Evolutionary conservation across 2,797 vertebrate species (phyloP).

Genomic region (Periophthalmus magnuspinnatus): DNA sequence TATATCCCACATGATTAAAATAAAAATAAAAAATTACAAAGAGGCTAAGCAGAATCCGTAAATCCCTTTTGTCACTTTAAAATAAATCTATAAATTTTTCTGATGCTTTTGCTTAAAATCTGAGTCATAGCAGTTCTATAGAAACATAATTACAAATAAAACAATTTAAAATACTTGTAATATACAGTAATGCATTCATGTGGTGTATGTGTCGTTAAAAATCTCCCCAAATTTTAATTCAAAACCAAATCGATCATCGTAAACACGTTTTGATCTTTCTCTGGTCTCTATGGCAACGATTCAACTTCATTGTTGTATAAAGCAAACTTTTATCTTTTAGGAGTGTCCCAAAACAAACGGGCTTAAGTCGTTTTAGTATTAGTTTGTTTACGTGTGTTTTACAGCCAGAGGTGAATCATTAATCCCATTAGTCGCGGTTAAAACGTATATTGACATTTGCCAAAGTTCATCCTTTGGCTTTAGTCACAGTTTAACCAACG

Average conservation of each 20-base stretch:
- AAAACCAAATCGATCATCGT: too few relatives aligned
- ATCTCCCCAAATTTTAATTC: too few relatives aligned
- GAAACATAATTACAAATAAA: too few relatives aligned
- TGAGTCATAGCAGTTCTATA: too few relatives aligned
- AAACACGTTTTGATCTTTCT: background rate
- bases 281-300: background rate
- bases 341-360: background rate
- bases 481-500: background rate
- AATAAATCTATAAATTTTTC: too few relatives aligned
- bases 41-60: too few relatives aligned
- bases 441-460: background rate
- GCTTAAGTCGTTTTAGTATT: background rate
- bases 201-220: too few relatives aligned
- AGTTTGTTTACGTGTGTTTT: background rate
- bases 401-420: constrained; percentile 9
- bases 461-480: constrained; percentile 12
- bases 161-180: too few relatives aligned
- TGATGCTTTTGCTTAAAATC: too few relatives aligned
- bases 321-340: background rate
- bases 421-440: background rate
- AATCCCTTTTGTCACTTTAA: too few relatives aligned
- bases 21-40: background rate
- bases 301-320: background rate
- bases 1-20: too few relatives aligned
- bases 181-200: too few relatives aligned